Percentiles rank a stretch among this genome's conserved stretches.
Conservation (phyloP, 2,797 vertebrate genomes). For the Manis crassicaudata region DNA sequence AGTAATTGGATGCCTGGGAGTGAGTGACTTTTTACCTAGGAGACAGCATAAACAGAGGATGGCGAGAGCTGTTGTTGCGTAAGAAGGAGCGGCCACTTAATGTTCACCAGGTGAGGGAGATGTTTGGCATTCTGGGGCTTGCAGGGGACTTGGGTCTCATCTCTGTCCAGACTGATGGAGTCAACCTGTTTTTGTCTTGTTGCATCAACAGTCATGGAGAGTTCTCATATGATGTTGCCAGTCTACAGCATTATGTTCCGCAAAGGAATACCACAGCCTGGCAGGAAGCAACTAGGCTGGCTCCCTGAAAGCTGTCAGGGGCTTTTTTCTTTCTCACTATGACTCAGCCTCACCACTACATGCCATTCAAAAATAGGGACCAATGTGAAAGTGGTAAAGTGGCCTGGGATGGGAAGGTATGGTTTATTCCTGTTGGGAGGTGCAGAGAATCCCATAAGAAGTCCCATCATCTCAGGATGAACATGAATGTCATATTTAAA, state of each 20-base stretch:
- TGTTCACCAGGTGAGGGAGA: neutral
- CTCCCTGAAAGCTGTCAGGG: neutral
- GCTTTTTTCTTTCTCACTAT: neutral
- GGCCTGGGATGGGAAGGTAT: neutral
- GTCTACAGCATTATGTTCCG: neutral
- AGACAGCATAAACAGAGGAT: neutral
- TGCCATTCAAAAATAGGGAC: neutral
- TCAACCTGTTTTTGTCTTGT: neutral
- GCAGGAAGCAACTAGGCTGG: neutral
- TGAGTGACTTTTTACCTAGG: neutral
- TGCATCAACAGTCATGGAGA: neutral
- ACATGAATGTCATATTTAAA: neutral
- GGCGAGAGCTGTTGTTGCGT: neutral
- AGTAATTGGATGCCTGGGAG: neutral
- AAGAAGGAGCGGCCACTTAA: neutral
- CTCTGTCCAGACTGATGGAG: neutral
- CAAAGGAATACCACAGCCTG: neutral
- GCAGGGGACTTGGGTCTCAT: neutral
- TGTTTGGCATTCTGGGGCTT: neutral
- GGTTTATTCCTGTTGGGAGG: neutral
- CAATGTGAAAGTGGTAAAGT: neutral
- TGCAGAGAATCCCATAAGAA: neutral
- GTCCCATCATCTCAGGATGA: neutral
- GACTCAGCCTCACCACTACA: neutral
- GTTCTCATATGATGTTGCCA: neutral